Conservation (phyloP, 2,113 vertebrate species). For the Larimichthys polyactis region DNA sequence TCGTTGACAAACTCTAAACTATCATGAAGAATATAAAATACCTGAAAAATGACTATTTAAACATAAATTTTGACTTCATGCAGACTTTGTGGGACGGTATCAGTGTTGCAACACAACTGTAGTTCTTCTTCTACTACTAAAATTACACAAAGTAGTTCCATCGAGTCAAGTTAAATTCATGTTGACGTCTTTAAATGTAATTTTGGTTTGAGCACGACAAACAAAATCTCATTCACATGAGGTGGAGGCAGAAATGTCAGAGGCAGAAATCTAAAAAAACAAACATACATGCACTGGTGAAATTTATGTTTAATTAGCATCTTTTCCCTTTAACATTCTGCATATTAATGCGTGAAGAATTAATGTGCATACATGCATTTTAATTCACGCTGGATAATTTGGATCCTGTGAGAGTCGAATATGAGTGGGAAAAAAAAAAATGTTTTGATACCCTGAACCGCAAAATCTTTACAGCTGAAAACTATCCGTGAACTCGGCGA, state of each 20-base stretch:
- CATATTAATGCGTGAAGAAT: conserved; percentile 25
- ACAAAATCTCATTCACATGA: background rate
- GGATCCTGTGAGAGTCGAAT: conserved; percentile 8
- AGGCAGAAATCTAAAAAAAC: background rate
- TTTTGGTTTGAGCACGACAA: background rate
- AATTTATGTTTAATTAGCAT: conserved; percentile 22
- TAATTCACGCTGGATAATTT: conserved; percentile 9
- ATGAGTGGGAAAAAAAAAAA: background rate
- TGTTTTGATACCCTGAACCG: background rate
- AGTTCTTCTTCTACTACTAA: too few species aligned
- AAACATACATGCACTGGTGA: background rate
- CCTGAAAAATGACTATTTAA: too few species aligned
- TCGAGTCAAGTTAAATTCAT: too few species aligned
- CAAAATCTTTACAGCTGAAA: background rate
- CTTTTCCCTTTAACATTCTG: background rate
- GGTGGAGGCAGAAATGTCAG: background rate
- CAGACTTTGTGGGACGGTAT: background rate
- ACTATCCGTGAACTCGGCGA: background rate
- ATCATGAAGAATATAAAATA: too few species aligned
- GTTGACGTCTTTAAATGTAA: too few species aligned
- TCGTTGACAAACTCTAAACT: too few species aligned
- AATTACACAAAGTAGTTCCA: too few species aligned
- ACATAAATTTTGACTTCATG: too few species aligned
- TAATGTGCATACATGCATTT: conserved; percentile 35
- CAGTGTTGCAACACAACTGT: background rate